These are phyloP conservation scores for Polymixis flavicincta DNA, from an alignment of 2,888 invertebrate genomes.

Conservation along the genomic window DNA sequence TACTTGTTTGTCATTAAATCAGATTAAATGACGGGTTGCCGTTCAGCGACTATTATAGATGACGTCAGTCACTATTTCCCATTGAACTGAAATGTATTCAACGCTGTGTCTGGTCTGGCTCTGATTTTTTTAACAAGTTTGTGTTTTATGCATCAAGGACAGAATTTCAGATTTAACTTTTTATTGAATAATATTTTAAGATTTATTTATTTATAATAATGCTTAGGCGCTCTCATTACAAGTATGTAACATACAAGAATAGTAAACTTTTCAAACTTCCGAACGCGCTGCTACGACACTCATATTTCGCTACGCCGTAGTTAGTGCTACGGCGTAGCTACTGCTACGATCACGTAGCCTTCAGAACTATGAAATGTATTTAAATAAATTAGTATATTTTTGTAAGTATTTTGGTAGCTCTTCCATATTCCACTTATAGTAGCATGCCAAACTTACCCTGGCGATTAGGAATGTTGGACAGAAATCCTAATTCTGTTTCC, in stretches of 20 bases:
- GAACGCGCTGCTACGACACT: not conserved
- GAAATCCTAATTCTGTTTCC: conserved; percentile 36
- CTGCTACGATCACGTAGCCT: not conserved
- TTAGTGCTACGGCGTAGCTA: conserved; percentile 20
- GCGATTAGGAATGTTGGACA: conserved; percentile 15
- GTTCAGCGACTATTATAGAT: not conserved
- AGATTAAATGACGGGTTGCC: conserved; percentile 31
- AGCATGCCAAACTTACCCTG: not conserved
- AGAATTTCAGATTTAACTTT: not conserved
- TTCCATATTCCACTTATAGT: not conserved
- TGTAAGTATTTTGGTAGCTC: not conserved
- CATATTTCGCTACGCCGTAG: not conserved
- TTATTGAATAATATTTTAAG: too few species aligned
- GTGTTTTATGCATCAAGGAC: not conserved
- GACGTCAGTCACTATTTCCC: conserved; percentile 22
- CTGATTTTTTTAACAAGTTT: not conserved
- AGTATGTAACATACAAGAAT: not conserved
- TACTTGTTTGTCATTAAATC: conserved; percentile 48
- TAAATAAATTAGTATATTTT: not conserved
- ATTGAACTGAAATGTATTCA: conserved; percentile 8
- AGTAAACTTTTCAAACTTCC: conserved; percentile 3
- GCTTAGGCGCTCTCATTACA: not conserved
- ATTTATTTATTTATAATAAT: too few species aligned
- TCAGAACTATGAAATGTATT: not conserved
- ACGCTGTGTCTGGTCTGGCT: not conserved